Evolutionary conservation across 2,113 vertebrate species (phyloP).

Genomic region (Myiozetetes cayanensis): DNA sequence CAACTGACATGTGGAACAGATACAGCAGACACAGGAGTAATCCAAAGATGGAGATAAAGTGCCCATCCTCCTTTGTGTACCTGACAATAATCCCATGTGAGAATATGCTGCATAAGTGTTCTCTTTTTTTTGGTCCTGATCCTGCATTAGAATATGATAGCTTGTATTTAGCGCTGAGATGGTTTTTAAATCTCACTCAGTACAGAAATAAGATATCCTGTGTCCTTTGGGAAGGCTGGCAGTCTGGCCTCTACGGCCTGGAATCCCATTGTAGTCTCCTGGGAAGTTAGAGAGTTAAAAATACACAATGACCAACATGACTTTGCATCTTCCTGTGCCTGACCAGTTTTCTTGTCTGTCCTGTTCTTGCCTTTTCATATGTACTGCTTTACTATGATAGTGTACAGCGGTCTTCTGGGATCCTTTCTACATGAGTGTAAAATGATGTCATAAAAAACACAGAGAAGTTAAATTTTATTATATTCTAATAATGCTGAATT

Average conservation of each 20-base stretch:
- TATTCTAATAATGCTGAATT: not conserved
- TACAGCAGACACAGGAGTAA: not conserved
- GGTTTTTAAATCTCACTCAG: not conserved
- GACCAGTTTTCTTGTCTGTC: not conserved
- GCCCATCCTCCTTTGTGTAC: not conserved
- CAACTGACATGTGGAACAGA: not conserved
- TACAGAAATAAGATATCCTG: not conserved
- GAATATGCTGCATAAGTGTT: not conserved
- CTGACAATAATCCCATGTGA: not conserved
- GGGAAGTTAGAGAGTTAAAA: not conserved
- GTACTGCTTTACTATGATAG: not conserved
- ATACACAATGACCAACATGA: not conserved
- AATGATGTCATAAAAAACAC: not conserved
- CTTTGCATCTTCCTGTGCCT: not conserved
- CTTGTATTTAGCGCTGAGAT: not conserved
- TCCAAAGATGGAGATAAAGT: not conserved
- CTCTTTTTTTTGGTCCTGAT: not conserved
- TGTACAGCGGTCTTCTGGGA: not conserved
- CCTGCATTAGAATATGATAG: not conserved
- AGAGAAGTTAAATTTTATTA: not conserved
- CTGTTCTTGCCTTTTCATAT: not conserved
- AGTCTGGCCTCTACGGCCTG: not conserved
- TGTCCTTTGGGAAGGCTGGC: not conserved
- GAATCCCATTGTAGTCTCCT: not conserved
- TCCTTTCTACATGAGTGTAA: not conserved